These are phyloP conservation scores for Zele albiditarsus DNA, from an alignment of 2,888 invertebrate genomes.

Conservation along the genomic window DNA sequence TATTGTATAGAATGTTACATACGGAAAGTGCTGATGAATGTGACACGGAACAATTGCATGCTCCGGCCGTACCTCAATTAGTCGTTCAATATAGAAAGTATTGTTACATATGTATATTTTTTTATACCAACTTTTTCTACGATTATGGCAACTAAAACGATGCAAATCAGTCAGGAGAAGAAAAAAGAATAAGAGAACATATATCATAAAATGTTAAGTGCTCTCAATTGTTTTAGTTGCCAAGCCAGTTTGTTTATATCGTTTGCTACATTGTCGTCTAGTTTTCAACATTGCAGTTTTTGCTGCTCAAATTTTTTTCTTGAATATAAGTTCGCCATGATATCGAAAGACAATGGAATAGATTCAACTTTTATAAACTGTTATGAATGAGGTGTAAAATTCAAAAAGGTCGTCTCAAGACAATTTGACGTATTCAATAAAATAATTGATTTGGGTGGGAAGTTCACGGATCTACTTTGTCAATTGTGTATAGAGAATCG, in stretches of 20 bases:
- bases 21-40: not conserved
- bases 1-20: not conserved
- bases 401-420: constrained; percentile 59
- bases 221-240: constrained; percentile 55
- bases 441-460: constrained; percentile 48
- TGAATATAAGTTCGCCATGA: not conserved
- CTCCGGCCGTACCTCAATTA: not conserved
- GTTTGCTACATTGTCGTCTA: not conserved
- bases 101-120: not conserved
- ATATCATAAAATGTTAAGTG: not conserved
- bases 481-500: too few relatives aligned
- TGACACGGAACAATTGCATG: not conserved
- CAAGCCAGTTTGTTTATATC: constrained; percentile 54
- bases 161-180: not conserved
- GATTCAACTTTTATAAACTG: too few relatives aligned
- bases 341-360: not conserved
- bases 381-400: constrained; percentile 53
- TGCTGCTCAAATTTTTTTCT: not conserved
- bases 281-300: not conserved
- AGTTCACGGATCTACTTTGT: constrained; percentile 49
- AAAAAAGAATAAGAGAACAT: constrained; percentile 1
- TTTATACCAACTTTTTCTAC: not conserved
- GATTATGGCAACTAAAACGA: not conserved
- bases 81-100: not conserved
- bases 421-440: constrained; percentile 57